A percentile compares a stretch with the other conserved stretches of the same genome.
These are phyloP conservation scores for Notolabrus celidotus DNA, from an alignment of 2,797 vertebrate genomes.

Conservation along the genomic window DNA sequence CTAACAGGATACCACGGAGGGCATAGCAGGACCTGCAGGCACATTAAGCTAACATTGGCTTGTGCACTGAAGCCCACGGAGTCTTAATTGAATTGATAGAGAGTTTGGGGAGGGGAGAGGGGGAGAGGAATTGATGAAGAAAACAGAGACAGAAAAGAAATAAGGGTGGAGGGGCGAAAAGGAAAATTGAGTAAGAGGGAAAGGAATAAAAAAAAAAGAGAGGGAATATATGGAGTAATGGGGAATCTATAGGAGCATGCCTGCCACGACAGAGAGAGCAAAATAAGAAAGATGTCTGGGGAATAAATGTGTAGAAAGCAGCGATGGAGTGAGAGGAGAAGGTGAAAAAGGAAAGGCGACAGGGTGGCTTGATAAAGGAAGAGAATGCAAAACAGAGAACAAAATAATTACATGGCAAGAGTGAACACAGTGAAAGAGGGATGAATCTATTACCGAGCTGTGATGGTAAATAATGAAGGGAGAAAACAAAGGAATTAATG, in stretches of 20 bases:
- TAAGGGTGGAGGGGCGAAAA: constrained; percentile 35
- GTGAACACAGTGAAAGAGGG: constrained; percentile 39
- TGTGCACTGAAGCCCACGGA: constrained; percentile 74
- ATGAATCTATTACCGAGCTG: constrained; percentile 60
- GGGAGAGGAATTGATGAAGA: constrained; percentile 61
- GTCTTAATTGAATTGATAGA: constrained; percentile 78
- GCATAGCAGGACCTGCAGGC: constrained; percentile 52
- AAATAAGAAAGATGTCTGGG: constrained; percentile 46
- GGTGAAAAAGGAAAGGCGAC: constrained; percentile 6
- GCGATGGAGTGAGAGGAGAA: constrained; percentile 15
- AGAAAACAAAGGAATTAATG: constrained; percentile 67
- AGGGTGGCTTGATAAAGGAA: constrained; percentile 37
- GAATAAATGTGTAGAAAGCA: constrained; percentile 32
- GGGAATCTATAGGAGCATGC: constrained; percentile 27
- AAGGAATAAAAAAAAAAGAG: constrained; percentile 28
- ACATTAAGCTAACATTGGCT: constrained; percentile 75
- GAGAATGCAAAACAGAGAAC: constrained; percentile 46
- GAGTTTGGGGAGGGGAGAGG: constrained; percentile 52
- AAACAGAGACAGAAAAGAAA: constrained; percentile 52
- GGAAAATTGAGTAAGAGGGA: constrained; percentile 44
- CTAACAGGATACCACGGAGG: constrained; percentile 73
- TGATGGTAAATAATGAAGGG: constrained; percentile 68
- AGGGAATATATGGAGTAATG: constrained; percentile 33
- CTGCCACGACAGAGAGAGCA: constrained; percentile 1
- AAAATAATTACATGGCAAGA: constrained; percentile 61